phyloP scores from a whole-genome alignment of 2,888 invertebrate genomes.

The Catocala sponsa region DNA sequence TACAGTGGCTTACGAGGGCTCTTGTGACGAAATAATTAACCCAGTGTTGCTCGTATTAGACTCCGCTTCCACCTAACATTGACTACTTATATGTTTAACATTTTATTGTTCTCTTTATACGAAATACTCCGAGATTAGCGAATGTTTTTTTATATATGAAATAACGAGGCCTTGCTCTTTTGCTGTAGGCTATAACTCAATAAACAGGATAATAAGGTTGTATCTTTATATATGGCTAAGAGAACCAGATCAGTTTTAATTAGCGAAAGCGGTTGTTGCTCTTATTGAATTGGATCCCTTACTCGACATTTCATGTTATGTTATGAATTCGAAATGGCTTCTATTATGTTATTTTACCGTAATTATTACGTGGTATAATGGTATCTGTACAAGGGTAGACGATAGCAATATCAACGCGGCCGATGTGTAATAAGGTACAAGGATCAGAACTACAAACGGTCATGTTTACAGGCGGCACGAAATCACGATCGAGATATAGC shows the following conservation, averaged over 20 bases:
- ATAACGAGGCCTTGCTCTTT: constrained; percentile 46
- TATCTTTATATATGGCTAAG: constrained; percentile 51
- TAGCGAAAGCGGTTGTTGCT: constrained; percentile 48
- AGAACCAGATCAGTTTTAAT: constrained; percentile 53
- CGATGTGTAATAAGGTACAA: constrained; percentile 31
- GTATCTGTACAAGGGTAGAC: constrained; percentile 19
- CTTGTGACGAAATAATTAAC: constrained; percentile 87
- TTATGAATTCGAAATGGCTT: constrained; percentile 33
- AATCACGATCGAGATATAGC: constrained; percentile 77
- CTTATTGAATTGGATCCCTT: constrained; percentile 38
- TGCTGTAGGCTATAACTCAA: constrained; percentile 50
- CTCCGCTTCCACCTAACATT: constrained; percentile 68
- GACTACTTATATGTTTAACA: constrained; percentile 66
- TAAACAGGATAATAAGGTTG: constrained; percentile 52
- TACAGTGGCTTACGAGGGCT: constrained; percentile 84
- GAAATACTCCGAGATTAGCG: constrained; percentile 43
- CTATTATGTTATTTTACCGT: constrained; percentile 28
- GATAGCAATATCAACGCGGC: constrained; percentile 27
- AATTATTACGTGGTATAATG: constrained; percentile 28
- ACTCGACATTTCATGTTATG: constrained; percentile 29
- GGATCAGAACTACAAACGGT: constrained; percentile 43
- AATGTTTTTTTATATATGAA: constrained; percentile 39
- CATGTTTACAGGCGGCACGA: constrained; percentile 57
- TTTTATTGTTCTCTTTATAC: constrained; percentile 62
- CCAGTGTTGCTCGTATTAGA: constrained; percentile 79